phyloP scores from a whole-genome alignment of 2,113 vertebrate genomes.

The Catharus bicknelli region DNA sequence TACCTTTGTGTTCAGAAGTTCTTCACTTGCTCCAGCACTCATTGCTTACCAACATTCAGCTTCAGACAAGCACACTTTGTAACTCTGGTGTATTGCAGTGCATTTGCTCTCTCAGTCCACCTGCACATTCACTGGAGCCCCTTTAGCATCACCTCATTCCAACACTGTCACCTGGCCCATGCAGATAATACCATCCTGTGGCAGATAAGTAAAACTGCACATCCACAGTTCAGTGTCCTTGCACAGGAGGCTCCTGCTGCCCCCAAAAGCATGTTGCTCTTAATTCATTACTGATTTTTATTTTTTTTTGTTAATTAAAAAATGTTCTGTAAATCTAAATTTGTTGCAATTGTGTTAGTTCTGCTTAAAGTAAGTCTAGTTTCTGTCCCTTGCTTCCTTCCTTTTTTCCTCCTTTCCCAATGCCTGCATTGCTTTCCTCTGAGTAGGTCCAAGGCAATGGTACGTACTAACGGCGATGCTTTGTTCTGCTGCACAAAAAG shows the following conservation, averaged over 20 bases:
- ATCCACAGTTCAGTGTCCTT: not conserved
- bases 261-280: constrained; percentile 43
- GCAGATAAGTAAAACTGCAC: constrained; percentile 52
- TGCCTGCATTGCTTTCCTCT: constrained; percentile 85
- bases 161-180: constrained; percentile 2
- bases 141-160: constrained; percentile 34
- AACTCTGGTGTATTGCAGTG: not conserved
- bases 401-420: constrained; percentile 73
- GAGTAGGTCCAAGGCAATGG: constrained; percentile 93
- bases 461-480: constrained; percentile 89
- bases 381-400: constrained; percentile 91
- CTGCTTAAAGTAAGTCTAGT: constrained; percentile 92
- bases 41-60: not conserved
- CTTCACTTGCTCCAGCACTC: not conserved
- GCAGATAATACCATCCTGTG: constrained; percentile 59
- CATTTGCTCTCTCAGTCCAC: constrained; percentile 38
- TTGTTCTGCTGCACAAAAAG: constrained; percentile 66
- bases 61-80: not conserved
- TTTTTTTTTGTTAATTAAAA: constrained; percentile 7
- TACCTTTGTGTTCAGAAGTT: not conserved
- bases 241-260: not conserved
- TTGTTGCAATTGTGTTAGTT: constrained; percentile 77
- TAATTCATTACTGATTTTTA: not conserved
- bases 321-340: constrained; percentile 61
- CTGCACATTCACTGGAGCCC: not conserved